Evolutionary conservation across 2,113 vertebrate species (phyloP).

Genomic region (Chloropsis cyanopogon): DNA sequence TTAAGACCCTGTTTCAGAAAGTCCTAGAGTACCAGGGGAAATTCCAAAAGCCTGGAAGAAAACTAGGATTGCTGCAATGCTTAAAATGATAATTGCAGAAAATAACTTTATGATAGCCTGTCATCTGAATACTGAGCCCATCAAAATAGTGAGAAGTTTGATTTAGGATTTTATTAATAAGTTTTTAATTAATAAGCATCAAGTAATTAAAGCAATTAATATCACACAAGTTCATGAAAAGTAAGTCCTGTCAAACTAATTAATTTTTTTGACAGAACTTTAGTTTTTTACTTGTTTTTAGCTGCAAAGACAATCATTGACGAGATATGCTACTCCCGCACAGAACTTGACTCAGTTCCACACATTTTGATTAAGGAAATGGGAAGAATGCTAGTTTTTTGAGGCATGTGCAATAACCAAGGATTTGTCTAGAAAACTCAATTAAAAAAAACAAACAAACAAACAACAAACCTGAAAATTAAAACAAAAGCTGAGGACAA

Average conservation of each 20-base stretch:
- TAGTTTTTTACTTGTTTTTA: conserved; percentile 21
- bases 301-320: neutral
- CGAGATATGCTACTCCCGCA: neutral
- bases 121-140: conserved; percentile 22
- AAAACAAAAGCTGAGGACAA: neutral
- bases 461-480: neutral
- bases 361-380: neutral
- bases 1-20: neutral
- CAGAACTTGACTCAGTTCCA: neutral
- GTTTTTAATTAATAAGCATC: conserved; percentile 52
- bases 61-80: neutral
- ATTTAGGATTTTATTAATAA: conserved; percentile 42
- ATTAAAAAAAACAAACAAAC: neutral
- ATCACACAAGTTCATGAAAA: conserved; percentile 53
- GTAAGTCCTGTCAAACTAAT: conserved; percentile 54
- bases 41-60: neutral
- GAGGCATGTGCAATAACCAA: neutral
- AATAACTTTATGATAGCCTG: conserved; percentile 37
- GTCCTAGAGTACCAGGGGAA: neutral
- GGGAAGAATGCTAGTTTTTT: neutral
- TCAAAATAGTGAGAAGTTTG: conserved; percentile 29
- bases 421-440: neutral
- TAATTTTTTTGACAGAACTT: conserved; percentile 26
- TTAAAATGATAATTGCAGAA: conserved; percentile 4
- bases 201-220: conserved; percentile 62